These are phyloP conservation scores for Nothocercus julius DNA, from an alignment of 2,113 vertebrate genomes.

Conservation along the genomic window DNA sequence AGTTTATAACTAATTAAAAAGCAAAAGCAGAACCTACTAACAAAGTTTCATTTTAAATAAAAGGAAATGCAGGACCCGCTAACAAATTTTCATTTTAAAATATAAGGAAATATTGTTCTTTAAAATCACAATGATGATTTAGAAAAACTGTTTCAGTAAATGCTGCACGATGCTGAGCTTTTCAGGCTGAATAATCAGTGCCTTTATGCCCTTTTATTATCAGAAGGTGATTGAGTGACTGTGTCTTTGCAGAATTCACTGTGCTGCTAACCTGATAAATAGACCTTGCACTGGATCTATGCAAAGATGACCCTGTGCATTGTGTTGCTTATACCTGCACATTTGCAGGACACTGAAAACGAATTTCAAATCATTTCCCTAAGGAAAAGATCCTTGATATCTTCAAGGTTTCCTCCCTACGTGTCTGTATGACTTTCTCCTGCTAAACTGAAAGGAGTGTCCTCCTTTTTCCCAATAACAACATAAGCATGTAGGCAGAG, in stretches of 20 bases:
- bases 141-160: neutral
- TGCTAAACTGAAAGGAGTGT: neutral
- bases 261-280: neutral
- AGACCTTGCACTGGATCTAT: neutral
- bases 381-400: neutral
- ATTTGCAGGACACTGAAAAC: neutral
- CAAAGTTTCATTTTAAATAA: neutral
- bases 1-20: slow-evolving; percentile 47
- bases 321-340: neutral
- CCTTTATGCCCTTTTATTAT: neutral
- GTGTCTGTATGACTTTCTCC: neutral
- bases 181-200: neutral
- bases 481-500: accelerated
- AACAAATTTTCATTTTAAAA: slow-evolving; percentile 24
- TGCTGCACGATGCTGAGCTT: neutral
- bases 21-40: neutral
- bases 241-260: neutral
- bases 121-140: neutral
- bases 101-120: neutral
- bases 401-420: neutral
- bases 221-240: neutral
- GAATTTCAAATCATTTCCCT: neutral
- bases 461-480: neutral
- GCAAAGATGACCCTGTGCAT: accelerated
- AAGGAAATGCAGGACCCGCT: neutral